Base-by-base conservation (phyloP, 2,797 vertebrate species). In the Uromys caudimaculatus region DNA sequence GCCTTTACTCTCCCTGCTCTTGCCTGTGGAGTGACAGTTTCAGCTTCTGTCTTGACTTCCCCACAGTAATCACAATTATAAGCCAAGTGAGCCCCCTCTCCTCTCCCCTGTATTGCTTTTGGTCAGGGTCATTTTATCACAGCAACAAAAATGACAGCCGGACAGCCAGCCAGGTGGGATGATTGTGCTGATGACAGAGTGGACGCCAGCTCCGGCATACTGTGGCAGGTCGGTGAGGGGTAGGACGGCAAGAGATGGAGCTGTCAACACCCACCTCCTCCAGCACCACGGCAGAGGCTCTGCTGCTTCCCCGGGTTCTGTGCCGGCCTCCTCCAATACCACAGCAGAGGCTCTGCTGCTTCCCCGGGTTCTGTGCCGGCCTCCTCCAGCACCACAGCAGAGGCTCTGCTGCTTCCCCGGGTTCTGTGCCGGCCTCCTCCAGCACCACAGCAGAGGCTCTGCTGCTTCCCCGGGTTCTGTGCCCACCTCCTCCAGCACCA, bases 401-500 rank as follows among this genome's bases (percentile, higher is more conserved):
- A 83, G 0, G 54, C 47, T 73, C 41, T 90, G 89, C 54, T 78
- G 88, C 19, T 90, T 90, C 3, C 91, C 4, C 32, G 82, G 47
- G 32, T 76, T 89, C 50, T 44, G 32, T 12, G n/a, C 47, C 84
- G n/a, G n/a, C 87, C 50, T 93, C 69, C 91, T 93, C 69, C 91
- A 95, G 92, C 93, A 64, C 32, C 54, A 12, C 29, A 54, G 23
- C 4, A n/a, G n/a, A n/a, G n/a, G n/a, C n/a, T n/a, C n/a, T n/a
- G n/a, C n/a, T n/a, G n/a, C n/a, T n/a, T n/a, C n/a, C n/a, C n/a
- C n/a, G n/a, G n/a, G n/a, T n/a, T n/a, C n/a, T n/a, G n/a, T n/a
- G n/a, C 44, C 38, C 75, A 91, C 87, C 50, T 93, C 69, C 91
- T 93, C 69, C 91, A 95, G 92, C 93, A 64, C 32, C 54, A 12